Conservation (phyloP, 2,797 vertebrate genomes). For the Mormyrus proboscirostris region DNA sequence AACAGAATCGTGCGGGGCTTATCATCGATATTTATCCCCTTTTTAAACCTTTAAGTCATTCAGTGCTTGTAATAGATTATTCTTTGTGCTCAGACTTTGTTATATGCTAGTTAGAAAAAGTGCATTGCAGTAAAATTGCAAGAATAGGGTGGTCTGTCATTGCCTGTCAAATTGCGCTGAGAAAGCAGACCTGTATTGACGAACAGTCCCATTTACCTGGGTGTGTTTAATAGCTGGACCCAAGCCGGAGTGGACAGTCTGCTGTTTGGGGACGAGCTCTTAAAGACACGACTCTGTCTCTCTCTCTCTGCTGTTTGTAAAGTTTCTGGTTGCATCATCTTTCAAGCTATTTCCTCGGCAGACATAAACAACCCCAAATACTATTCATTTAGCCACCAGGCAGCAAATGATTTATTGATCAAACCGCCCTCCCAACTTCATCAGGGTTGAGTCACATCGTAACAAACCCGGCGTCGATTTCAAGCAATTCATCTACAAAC, state of each 20-base stretch:
- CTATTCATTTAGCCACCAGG: not conserved
- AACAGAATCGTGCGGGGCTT: not conserved
- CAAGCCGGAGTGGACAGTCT: not conserved
- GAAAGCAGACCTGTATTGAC: not conserved
- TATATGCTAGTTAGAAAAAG: not conserved
- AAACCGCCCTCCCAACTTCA: not conserved
- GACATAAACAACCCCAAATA: not conserved
- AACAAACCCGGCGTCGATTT: not conserved
- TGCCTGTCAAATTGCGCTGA: not conserved
- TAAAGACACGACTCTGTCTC: not conserved
- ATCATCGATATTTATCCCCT: not conserved
- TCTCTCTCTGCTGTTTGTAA: not conserved
- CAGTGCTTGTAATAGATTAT: not conserved
- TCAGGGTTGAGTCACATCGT: not conserved
- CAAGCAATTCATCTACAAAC: not conserved
- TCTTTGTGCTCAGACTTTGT: not conserved
- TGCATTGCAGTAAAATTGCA: not conserved
- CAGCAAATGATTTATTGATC: not conserved
- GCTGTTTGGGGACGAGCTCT: not conserved
- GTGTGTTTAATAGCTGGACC: not conserved
- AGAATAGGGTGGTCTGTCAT: not conserved
- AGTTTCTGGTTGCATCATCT: not conserved
- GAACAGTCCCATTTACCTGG: not conserved
- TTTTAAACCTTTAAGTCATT: slow-evolving; percentile 5
- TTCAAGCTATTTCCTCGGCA: not conserved